Evolutionary conservation across 2,797 vertebrate species (phyloP), one percentile per base, ranked within the genome.

Genomic region (Vultur gryphus): DNA sequence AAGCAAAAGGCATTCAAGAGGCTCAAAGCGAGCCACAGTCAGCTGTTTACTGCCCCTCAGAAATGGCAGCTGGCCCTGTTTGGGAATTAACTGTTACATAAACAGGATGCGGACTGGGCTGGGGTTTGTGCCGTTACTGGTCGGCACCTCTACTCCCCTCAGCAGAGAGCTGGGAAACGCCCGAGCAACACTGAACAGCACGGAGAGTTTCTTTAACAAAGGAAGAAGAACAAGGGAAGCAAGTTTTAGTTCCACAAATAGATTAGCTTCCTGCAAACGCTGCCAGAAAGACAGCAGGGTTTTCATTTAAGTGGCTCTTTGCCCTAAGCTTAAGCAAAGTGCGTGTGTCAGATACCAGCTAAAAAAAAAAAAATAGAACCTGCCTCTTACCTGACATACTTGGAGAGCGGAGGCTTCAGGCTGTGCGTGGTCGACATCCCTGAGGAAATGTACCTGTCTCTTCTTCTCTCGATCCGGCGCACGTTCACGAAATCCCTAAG

Each of bases 401-500:
- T 99, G 86, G 98, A 98, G 29, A 97, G 96, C 0, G 98, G 98
- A 61, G 99, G 99, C 95, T 98, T 99, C 93, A 98, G 92, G 13
- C 97, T 97, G 79, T 99, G 99, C 28, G 95, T 97, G 25, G 99
- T 99, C 25, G 99, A 98, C 37, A 99, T 99, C 96, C 99, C 99
- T 2, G 99, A 99, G 57, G 99, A 99, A 90, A 99, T 64, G 95
- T 99, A 99, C 69, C 98, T 97, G 97, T 99, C 99, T 64, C 98
- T 98, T 59, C 98, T 99, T 35, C 99, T 98, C 91, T 99, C 99
- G 17, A 99, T 99, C 59, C 99, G 98, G 5, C 99, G 98, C 75
- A 99, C 99, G 9, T 99, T 99, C 83, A 99, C 99, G 13, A 99
- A 99, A 94, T 99, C 99, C 98, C 99, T 99, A 49, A 6, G 54